Conservation (phyloP, 92 coral and sea anemone species). For the Zoanthus sansibaricus region DNA sequence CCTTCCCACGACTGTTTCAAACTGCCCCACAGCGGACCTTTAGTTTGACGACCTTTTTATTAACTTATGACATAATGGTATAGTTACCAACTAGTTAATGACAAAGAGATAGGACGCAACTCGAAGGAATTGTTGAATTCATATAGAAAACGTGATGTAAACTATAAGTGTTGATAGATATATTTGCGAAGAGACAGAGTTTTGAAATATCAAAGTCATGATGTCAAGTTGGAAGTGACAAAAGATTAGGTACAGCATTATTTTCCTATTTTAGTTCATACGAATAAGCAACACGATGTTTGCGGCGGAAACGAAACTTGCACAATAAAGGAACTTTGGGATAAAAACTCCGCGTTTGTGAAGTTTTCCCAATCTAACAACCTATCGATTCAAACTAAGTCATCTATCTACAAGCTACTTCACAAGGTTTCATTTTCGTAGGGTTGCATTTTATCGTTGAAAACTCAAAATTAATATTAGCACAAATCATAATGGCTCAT, state of each 20-base stretch:
- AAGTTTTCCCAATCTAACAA: conserved; percentile 4
- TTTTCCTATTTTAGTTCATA: not conserved
- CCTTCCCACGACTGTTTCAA: conserved; percentile 8
- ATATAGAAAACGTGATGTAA: conserved; percentile 12
- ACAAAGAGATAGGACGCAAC: conserved; percentile 20
- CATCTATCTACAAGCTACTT: not conserved
- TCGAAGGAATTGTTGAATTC: not conserved
- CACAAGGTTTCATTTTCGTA: conserved; percentile 7
- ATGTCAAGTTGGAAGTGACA: conserved; percentile 17
- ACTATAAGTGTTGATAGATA: conserved; percentile 19
- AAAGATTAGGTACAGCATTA: conserved; percentile 28
- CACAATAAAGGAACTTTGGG: conserved; percentile 22
- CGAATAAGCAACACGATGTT: conserved; percentile 2
- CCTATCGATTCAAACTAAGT: not conserved
- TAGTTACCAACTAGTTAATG: conserved; percentile 6
- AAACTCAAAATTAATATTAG: not conserved
- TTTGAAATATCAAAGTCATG: conserved; percentile 7
- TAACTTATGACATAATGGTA: not conserved
- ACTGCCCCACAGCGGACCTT: conserved; percentile 11
- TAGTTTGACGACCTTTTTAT: not conserved
- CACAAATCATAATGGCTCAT: conserved; percentile 2
- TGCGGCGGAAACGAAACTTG: conserved; percentile 18
- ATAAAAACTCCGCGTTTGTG: conserved; percentile 12
- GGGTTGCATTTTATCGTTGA: conserved; percentile 4
- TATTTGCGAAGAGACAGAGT: not conserved